phyloP scores from a whole-genome alignment of 2,888 invertebrate species.

The Serripes groenlandicus region DNA sequence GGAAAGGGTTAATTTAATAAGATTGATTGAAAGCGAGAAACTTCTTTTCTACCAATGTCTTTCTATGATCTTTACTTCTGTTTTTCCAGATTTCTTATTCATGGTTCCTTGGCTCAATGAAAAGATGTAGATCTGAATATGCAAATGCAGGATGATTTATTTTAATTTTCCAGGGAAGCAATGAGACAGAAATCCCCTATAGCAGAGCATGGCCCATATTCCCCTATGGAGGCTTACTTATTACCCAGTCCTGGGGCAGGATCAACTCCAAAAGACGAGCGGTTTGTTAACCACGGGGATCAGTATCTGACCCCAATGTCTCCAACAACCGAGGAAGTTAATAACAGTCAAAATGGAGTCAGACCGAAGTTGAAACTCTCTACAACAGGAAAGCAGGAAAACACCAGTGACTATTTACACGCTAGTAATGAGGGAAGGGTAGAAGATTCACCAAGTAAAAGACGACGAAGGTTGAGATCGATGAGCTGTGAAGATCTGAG shows the following conservation, averaged over 20 bases:
- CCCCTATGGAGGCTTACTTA: constrained; percentile 48
- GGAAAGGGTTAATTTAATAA: too few relatives aligned
- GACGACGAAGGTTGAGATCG: constrained; percentile 67
- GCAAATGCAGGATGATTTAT: not conserved
- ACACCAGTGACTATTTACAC: not conserved
- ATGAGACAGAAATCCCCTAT: constrained; percentile 61
- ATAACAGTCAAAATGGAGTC: constrained; percentile 18
- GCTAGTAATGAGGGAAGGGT: not conserved
- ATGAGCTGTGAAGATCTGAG: constrained; percentile 81
- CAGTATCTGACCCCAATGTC: constrained; percentile 62
- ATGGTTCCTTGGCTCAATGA: too few relatives aligned
- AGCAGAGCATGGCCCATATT: constrained; percentile 46
- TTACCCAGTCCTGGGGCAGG: constrained; percentile 40
- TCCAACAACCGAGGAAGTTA: constrained; percentile 16
- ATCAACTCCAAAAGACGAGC: constrained; percentile 50
- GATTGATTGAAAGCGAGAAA: too few relatives aligned
- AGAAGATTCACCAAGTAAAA: not conserved
- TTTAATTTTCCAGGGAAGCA: constrained; percentile 46
- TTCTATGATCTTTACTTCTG: too few relatives aligned
- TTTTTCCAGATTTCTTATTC: too few relatives aligned
- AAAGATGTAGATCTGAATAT: not conserved
- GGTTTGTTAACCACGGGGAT: constrained; percentile 22
- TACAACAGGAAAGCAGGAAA: not conserved
- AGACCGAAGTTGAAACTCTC: constrained; percentile 22
- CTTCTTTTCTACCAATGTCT: too few relatives aligned